Base-by-base conservation (phyloP, 92 coral and sea anemone species). In the Anthopleura xanthogrammica region DNA sequence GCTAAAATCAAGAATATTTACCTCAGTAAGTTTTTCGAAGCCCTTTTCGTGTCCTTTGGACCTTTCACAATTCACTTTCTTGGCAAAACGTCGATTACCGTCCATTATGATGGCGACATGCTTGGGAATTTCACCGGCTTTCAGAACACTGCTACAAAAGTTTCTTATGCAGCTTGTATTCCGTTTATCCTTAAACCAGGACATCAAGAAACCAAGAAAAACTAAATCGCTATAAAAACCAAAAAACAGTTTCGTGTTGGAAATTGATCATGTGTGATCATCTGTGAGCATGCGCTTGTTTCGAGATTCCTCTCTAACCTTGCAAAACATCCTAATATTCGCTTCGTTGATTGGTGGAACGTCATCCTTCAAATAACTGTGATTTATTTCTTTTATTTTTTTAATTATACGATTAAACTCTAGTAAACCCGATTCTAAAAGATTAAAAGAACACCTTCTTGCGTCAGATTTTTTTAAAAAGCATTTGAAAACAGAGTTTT, bases 41-140 rank as follows among this genome's bases (percentile, higher is more conserved):
- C 99, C 99, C 40, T 93, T 94, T 86, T 97, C 98, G 94, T 97
- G 99, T n/a, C 99, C 99, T 79, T 97, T 90, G 23, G 98, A 90
- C 56, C 99, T 92, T 40, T 86, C 95, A 60, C 98, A 95, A 46
- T 94, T 83, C 43, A 91, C 98, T 80, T 97, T 93, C 89, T 86
- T 94, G 16, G 99, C 99, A 84, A 91, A 97, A 73, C 99, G 89
- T 42, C 99, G 91, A 70, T 97, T 97, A 13, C 99, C 99, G 81
- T 97, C 99, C 99, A 97, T 97, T 3, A 97, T 97, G 40, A 97
- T 94, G 1, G 99, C 99, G 0, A 97, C 98, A 72, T 97, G 99
- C 72, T 89, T 88, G 36, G 99, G 99, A 42, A 97, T 86, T 80
- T 87, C 90, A 16, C 99, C 99, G 60, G 93, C 83, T 86, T 92